Base-by-base conservation (phyloP, 2,113 vertebrate genomes). In the Callorhinus ursinus region DNA sequence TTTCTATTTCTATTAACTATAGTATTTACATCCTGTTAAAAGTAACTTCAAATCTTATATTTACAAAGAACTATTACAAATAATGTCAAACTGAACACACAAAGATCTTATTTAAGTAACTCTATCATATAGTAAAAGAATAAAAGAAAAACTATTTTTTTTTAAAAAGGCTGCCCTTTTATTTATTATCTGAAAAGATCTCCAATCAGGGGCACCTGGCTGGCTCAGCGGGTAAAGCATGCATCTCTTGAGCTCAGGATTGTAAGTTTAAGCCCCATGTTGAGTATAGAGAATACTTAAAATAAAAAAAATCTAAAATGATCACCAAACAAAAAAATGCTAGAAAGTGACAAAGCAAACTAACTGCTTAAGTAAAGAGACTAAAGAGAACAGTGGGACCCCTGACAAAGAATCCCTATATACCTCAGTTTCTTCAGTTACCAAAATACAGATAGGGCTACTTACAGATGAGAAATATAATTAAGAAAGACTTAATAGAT, bases 31-130 rank as follows among this genome's bases (percentile, higher is more conserved):
- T 95, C 31, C 71, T 85, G 71, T 53, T 82, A 93, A 90, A 90
- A 91, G 42, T 21, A 28, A 89, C 12, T 18, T 76, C 31, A 72
- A 94, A 80, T 88, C 11, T 80, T 88, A 57, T 69, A 80, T 76
- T 90, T 93, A 91, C 82, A 33, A 71, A 91, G 26, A 93, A 79
- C 51, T 55, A 59, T 21, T 72, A 90, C 81, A 95, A 83, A 76
- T 19, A 49, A 85, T 1, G 10, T 39, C 69, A 72, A 82, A 57
- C 4, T 95, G 42, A 83, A 91, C 33, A 90, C 28, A 93, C 4
- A n/a, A 2, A 19, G 11, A 91, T 71, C 22, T n/a, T 87, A 81
- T 36, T 90, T 95, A 87, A 82, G 67, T 67, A 88, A 95, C 39
- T 82, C 26, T 55, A 79, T 31, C 10, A 71, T 22, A 57, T 0